These are phyloP conservation scores for Prenolepis imparis DNA, from an alignment of 2,888 invertebrate genomes.

Conservation along the genomic window DNA sequence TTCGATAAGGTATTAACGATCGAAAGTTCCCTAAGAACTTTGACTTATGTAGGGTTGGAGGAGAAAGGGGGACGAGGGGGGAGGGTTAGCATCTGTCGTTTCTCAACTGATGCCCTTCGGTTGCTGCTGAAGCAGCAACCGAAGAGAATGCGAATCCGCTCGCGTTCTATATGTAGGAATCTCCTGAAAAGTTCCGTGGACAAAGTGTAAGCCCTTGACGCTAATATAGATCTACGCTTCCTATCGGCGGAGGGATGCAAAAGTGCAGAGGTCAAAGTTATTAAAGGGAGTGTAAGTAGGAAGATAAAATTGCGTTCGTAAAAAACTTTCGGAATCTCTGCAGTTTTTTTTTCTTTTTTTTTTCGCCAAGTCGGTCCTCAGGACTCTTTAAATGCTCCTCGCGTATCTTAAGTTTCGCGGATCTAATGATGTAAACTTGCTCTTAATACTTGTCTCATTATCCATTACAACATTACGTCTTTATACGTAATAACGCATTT, in stretches of 20 bases:
- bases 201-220: slow-evolving; percentile 66
- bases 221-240: slow-evolving; percentile 62
- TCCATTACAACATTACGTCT: neutral
- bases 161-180: slow-evolving; percentile 65
- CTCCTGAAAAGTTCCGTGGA: slow-evolving; percentile 65
- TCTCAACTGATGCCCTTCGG: slow-evolving; percentile 47
- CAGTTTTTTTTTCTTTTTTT: slow-evolving; percentile 23
- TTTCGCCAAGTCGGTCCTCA: neutral
- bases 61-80: too few species aligned
- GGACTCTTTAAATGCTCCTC: neutral
- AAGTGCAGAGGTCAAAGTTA: slow-evolving; percentile 61
- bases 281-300: slow-evolving; percentile 41
- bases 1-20: slow-evolving; percentile 56
- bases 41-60: slow-evolving; percentile 17
- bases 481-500: neutral
- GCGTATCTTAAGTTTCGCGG: neutral
- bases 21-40: slow-evolving; percentile 68
- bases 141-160: slow-evolving; percentile 52
- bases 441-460: neutral
- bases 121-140: slow-evolving; percentile 15
- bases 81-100: slow-evolving; percentile 65
- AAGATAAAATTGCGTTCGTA: slow-evolving; percentile 37
- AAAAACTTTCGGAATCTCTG: slow-evolving; percentile 39
- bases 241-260: slow-evolving; percentile 59
- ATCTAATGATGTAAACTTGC: neutral